phyloP scores from a whole-genome alignment of 2,888 invertebrate genomes.

The Agrochola lota region DNA sequence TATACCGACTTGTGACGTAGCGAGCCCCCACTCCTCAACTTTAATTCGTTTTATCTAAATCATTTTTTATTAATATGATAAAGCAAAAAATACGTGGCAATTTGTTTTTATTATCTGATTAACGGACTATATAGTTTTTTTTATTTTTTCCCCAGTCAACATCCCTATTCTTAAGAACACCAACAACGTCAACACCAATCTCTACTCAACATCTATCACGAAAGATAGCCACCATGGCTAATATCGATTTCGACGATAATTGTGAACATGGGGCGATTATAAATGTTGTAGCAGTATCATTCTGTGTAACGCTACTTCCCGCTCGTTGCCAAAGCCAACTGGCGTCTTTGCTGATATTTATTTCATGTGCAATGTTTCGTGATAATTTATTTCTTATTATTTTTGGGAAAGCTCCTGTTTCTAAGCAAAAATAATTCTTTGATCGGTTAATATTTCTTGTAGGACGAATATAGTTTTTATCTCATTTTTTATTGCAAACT shows the following conservation, averaged over 20 bases:
- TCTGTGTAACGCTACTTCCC: conserved; percentile 3
- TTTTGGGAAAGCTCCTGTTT: conserved; percentile 15
- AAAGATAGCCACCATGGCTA: background rate
- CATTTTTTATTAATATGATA: too few relatives aligned
- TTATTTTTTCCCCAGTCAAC: too few relatives aligned
- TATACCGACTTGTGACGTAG: too few relatives aligned
- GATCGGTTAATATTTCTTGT: background rate
- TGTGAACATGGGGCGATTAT: background rate
- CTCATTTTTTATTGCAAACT: background rate
- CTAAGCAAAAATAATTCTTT: background rate
- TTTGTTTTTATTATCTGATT: too few relatives aligned
- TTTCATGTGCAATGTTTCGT: conserved; percentile 34
- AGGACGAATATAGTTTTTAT: background rate
- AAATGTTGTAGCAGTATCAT: conserved; percentile 10
- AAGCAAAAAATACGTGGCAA: too few relatives aligned
- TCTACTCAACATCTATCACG: background rate
- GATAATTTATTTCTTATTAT: conserved; percentile 36
- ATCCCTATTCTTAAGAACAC: too few relatives aligned
- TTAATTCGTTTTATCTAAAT: too few relatives aligned
- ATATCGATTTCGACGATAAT: background rate
- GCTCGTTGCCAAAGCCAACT: conserved; percentile 30
- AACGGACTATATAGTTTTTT: too few relatives aligned
- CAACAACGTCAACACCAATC: too few relatives aligned
- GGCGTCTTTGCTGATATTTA: conserved; percentile 24
- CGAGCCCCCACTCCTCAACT: too few relatives aligned